Evolutionary conservation across 2,113 vertebrate genomes (phyloP).

Genomic region (Prolemur simus): DNA sequence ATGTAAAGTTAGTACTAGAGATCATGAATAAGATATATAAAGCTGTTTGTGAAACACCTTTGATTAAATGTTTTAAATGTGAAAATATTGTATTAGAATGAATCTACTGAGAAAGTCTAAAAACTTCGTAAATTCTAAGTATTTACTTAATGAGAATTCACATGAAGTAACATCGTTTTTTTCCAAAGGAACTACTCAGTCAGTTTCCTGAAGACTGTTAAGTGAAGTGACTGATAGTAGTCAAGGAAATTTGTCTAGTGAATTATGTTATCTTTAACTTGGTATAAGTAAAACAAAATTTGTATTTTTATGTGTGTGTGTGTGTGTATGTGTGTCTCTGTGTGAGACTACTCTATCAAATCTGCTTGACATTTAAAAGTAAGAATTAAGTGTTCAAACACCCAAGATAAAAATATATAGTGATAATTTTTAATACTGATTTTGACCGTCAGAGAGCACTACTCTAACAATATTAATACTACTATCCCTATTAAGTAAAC

Average conservation of each 20-base stretch:
- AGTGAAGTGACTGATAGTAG: neutral
- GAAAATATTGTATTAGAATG: neutral
- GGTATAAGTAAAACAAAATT: neutral
- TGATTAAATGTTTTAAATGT: neutral
- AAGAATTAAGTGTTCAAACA: neutral
- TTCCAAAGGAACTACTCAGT: neutral
- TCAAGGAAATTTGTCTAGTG: neutral
- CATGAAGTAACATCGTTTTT: neutral
- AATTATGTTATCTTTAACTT: neutral
- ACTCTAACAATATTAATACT: neutral
- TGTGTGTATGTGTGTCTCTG: neutral
- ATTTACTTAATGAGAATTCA: neutral
- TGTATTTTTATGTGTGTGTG: neutral
- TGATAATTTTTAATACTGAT: neutral
- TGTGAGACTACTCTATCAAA: neutral
- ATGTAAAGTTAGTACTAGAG: neutral
- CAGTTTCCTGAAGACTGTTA: neutral
- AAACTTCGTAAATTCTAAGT: neutral
- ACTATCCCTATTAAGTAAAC: neutral
- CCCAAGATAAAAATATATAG: neutral
- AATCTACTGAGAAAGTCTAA: neutral
- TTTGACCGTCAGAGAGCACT: neutral
- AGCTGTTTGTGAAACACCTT: fast-evolving
- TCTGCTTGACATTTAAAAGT: neutral
- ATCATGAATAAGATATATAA: neutral